Percentiles rank a stretch among this genome's conserved stretches.
Evolutionary conservation across 2,888 invertebrate genomes (phyloP).

Genomic region (Lasioglossum zephyrum): DNA sequence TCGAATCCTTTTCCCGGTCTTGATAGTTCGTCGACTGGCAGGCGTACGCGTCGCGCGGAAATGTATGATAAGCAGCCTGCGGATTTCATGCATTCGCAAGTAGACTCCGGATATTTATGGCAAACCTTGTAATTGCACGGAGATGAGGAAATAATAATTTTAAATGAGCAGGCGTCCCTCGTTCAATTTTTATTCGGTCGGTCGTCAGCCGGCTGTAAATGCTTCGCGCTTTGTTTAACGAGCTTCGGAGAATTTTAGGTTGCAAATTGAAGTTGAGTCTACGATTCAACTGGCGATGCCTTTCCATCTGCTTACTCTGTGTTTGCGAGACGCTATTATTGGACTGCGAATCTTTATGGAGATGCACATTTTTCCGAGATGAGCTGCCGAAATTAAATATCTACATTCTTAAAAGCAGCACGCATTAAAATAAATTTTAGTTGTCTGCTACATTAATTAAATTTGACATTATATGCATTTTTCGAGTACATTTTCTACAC

Average conservation of each 20-base stretch:
- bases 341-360: neutral
- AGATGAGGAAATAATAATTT: neutral
- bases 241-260: neutral
- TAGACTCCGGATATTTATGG: slow-evolving; percentile 9
- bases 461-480: neutral
- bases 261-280: neutral
- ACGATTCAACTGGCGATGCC: neutral
- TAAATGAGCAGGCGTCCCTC: neutral
- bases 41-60: neutral
- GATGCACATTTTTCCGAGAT: neutral
- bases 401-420: too few species aligned
- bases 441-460: neutral
- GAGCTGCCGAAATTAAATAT: neutral
- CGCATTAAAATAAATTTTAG: neutral
- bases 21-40: neutral
- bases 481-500: too few species aligned
- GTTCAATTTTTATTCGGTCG: neutral
- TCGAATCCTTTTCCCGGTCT: neutral
- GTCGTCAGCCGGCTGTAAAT: neutral
- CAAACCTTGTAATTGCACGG: neutral
- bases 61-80: neutral
- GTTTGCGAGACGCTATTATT: neutral
- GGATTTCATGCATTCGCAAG: slow-evolving; percentile 8
- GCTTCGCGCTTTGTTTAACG: neutral
- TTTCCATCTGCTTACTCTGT: neutral